These are phyloP conservation scores for Megathymus violae DNA, from an alignment of 1,140 invertebrate genomes.

Conservation along the genomic window DNA sequence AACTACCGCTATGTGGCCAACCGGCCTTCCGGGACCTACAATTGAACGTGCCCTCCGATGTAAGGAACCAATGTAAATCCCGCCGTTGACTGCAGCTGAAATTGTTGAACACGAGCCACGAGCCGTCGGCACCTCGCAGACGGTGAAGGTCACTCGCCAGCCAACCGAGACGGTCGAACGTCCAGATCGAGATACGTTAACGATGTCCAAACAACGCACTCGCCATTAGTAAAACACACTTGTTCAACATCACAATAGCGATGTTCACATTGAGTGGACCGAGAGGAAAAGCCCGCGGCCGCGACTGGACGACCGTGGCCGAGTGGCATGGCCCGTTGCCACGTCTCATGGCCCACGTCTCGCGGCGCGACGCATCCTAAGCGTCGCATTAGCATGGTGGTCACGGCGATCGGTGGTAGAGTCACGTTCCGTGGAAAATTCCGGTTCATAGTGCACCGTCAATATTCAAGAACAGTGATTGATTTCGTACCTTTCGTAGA, in stretches of 20 bases:
- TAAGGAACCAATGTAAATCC: too few relatives aligned
- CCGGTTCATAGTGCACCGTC: background rate
- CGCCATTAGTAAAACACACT: background rate
- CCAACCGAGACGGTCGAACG: too few relatives aligned
- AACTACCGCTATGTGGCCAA: too few relatives aligned
- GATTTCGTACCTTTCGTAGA: too few relatives aligned
- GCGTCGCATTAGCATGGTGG: slow-evolving; percentile 27
- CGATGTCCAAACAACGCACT: background rate
- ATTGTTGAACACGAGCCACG: too few relatives aligned
- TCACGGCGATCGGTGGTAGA: slow-evolving; percentile 10
- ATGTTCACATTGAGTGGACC: slow-evolving; percentile 18
- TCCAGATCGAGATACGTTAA: background rate
- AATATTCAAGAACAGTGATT: too few relatives aligned
- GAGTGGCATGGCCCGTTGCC: slow-evolving; percentile 19
- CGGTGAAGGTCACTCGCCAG: too few relatives aligned
- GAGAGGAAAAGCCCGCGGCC: slow-evolving; percentile 24
- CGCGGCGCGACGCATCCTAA: slow-evolving; percentile 28
- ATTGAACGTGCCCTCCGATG: too few relatives aligned
- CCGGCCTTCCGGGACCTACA: too few relatives aligned
- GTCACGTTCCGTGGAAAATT: slow-evolving; percentile 10
- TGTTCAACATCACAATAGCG: slow-evolving; percentile 7
- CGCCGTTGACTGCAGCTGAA: too few relatives aligned
- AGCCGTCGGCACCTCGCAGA: too few relatives aligned
- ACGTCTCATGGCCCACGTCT: slow-evolving; percentile 11
- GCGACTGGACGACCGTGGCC: slow-evolving; percentile 23